Evolutionary conservation across 1,140 invertebrate genomes (phyloP), one percentile per base, ranked within the genome.

Genomic region (Penaeus japonicus): DNA sequence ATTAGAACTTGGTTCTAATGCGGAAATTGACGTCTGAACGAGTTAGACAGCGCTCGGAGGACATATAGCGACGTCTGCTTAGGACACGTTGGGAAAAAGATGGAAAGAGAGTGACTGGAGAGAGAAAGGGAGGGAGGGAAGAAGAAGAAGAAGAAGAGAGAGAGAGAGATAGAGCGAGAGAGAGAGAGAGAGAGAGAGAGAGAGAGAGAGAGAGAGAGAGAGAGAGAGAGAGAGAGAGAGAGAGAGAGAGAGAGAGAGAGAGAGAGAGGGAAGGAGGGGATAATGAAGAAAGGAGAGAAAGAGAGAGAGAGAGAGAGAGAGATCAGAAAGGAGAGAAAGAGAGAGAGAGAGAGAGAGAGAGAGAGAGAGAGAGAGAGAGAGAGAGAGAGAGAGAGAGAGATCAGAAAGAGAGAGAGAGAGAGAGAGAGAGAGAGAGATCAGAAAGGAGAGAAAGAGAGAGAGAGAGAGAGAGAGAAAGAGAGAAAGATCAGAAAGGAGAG

Each of bases 101-200:
- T 4, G 59, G 12, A 12, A 65, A 12, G 12, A 12, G 12, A 12
- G 12, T 2, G 12, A 12, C 2, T 2, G 12, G 73, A 77, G 73
- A 77, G 73, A 77, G 73, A 77, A 24, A 77, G 73, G 30, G 73
- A 77, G 73, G 30, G 73, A 77, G 73, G 30, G 73, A 77, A 24
- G 30, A 24, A 77, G 73, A 77, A 24, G 30, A 24, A 77, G 73
- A 77, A 24, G 30, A 24, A 77, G 73, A 77, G 73, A 77, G 73
- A 77, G 73, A 27, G 73, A n/a, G 73, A 77, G 24, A 27, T 5
- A 7, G 32, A 5, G n/a, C 12, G n/a, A 2, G 73, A 24, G n/a
- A 27, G 73, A 27, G n/a, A 27, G 73, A 27, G n/a, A 35, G n/a
- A 27, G 73, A 77, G 32, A 77, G 73, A 27, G 59, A 65, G 59